Evolutionary conservation across 1,140 invertebrate species (phyloP).

Genomic region (Drosophila truncata): DNA sequence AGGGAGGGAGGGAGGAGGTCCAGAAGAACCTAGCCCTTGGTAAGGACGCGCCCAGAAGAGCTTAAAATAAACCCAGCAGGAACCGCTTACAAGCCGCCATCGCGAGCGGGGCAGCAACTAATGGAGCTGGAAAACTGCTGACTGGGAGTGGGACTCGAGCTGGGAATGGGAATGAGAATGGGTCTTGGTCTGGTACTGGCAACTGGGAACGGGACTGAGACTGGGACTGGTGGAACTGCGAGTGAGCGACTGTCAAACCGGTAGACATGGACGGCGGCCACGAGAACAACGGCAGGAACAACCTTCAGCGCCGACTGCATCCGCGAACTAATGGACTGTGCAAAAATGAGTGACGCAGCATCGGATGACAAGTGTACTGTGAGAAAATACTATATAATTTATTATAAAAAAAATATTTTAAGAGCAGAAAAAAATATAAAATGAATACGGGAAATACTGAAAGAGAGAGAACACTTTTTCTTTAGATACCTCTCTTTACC

Average conservation of each 20-base stretch:
- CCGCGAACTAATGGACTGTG: slow-evolving; percentile 81
- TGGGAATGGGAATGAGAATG: not conserved
- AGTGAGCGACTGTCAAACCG: slow-evolving; percentile 78
- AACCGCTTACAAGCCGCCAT: slow-evolving; percentile 32
- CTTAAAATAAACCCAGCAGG: slow-evolving; percentile 69
- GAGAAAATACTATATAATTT: not conserved
- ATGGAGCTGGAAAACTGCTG: slow-evolving; percentile 58
- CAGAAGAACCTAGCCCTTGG: slow-evolving; percentile 30
- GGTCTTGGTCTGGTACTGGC: slow-evolving; percentile 10
- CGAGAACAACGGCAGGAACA: slow-evolving; percentile 44
- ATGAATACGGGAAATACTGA: not conserved
- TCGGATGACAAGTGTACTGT: slow-evolving; percentile 37
- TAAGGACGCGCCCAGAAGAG: slow-evolving; percentile 64
- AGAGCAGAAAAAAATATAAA: too few relatives aligned
- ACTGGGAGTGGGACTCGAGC: slow-evolving; percentile 4
- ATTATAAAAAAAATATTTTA: not conserved
- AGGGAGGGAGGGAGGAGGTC: slow-evolving; percentile 12
- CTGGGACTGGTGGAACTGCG: slow-evolving; percentile 26
- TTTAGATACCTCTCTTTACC: too few relatives aligned
- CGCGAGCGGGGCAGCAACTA: slow-evolving; percentile 52
- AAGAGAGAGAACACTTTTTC: too few relatives aligned
- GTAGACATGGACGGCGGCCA: slow-evolving; percentile 50
- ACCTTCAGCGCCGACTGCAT: slow-evolving; percentile 76
- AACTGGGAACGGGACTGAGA: slow-evolving; percentile 21
- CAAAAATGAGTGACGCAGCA: slow-evolving; percentile 82